Evolutionary conservation across 2,797 vertebrate species (phyloP).

Genomic region (Malacoraja senta): DNA sequence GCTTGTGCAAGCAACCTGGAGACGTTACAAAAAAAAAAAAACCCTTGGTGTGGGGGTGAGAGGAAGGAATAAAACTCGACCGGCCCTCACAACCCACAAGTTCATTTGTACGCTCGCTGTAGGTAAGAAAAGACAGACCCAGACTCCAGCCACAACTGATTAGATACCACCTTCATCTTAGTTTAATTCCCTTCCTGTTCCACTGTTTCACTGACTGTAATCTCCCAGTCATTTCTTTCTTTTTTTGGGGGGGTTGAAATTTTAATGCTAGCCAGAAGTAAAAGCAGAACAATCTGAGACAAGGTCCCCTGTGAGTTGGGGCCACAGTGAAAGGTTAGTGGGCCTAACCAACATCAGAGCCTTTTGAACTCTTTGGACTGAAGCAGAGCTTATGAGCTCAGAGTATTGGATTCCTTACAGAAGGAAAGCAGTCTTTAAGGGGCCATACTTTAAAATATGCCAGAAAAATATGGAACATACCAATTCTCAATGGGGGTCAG

Average conservation of each 20-base stretch:
- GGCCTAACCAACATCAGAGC: slow-evolving; percentile 36
- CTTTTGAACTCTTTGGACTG: slow-evolving; percentile 37
- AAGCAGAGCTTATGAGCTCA: slow-evolving; percentile 37
- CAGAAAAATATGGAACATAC: slow-evolving; percentile 33
- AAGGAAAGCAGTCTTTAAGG: slow-evolving; percentile 38
- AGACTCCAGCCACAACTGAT: not conserved
- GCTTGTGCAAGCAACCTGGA: slow-evolving; percentile 3
- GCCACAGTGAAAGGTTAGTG: slow-evolving; percentile 33
- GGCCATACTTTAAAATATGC: slow-evolving; percentile 30
- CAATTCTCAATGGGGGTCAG: slow-evolving; percentile 31
- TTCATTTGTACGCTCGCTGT: slow-evolving; percentile 30
- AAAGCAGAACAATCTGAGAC: slow-evolving; percentile 33
- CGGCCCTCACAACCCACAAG: slow-evolving; percentile 18
- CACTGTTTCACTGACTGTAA: slow-evolving; percentile 25
- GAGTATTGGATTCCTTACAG: slow-evolving; percentile 37
- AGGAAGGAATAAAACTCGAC: not conserved
- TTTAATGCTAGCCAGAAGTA: slow-evolving; percentile 36
- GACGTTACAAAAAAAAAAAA: slow-evolving; percentile 26
- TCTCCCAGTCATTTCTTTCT: slow-evolving; percentile 33
- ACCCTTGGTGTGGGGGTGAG: not conserved
- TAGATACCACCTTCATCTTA: slow-evolving; percentile 38
- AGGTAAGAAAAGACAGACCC: slow-evolving; percentile 3
- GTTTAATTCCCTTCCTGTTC: slow-evolving; percentile 32
- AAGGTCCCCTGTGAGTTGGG: slow-evolving; percentile 33
- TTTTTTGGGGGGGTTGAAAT: not conserved